Base-by-base conservation (phyloP, 2,113 vertebrate species). In the Tachuris rubrigastra region DNA sequence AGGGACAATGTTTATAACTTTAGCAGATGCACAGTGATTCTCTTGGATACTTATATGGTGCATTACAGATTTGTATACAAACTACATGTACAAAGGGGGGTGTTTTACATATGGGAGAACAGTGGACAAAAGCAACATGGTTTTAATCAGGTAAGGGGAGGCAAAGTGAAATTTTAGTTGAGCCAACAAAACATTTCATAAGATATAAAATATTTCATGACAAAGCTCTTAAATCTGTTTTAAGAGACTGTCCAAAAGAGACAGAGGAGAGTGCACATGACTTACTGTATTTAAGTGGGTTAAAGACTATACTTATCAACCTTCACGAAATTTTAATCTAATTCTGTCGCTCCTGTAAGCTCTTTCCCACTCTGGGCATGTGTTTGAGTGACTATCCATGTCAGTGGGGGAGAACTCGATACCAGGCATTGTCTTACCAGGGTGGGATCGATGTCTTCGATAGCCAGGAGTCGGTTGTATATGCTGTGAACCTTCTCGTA, bases 401-500 rank as follows among this genome's bases (percentile, higher is more conserved):
- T 58, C 47, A 8, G 16, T 5, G 28, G 15, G 41, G 84, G 62
- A 89, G n/a, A 65, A 13, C 83, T 77, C 66, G 89, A 19, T 20
- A 41, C 46, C 22, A 21, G 35, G 67, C 63, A 23, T 71, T 91
- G 33, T 68, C 98, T 98, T 97, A 99, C 99, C 98, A 99, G 98
- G 4, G 99, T 99, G 81, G 99, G 99, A 79, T 99, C 99, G 14
- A 99, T 99, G 97, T 99, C 99, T 86, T 99, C 99, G 60, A 99
- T 99, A n/a, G 98, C 98, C 96, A 99, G 96, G 58, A 99, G 98
- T 42, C 99, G 98, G 79, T 99, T 99, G 78, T 99, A 99, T 96
- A 99, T 99, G 97, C 98, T 99, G 97, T 99, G 99, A 60, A 99
- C 99, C 63, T 99, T 99, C 95, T 99, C 99, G 25, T 99, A 99